Conservation (phyloP, 2,113 vertebrate species). For the Spea bombifrons region DNA sequence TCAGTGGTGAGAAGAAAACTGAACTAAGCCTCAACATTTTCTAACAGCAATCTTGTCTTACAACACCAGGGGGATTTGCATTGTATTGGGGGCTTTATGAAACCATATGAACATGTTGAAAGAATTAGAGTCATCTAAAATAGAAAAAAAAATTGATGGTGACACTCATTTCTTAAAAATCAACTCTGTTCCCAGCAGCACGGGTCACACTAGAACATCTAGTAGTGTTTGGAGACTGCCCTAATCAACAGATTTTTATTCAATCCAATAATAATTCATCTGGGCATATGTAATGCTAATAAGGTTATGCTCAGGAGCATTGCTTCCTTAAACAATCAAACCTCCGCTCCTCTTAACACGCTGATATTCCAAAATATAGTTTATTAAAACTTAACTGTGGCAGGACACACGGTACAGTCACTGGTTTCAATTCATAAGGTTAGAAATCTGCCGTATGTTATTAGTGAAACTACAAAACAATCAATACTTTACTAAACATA, state of each 20-base stretch:
- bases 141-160: constrained; percentile 74
- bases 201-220: constrained; percentile 5
- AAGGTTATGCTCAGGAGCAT: constrained; percentile 37
- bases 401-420: constrained; percentile 17
- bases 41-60: constrained; percentile 85
- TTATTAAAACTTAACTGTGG: constrained; percentile 17
- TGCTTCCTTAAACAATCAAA: constrained; percentile 38
- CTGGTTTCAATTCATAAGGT: constrained; percentile 23
- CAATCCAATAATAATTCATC: constrained; percentile 37
- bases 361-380: constrained; percentile 22
- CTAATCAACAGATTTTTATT: constrained; percentile 52
- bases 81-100: constrained; percentile 76
- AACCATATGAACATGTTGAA: constrained; percentile 80
- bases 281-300: background rate
- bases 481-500: constrained; percentile 23
- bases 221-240: background rate
- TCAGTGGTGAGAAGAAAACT: constrained; percentile 71
- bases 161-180: constrained; percentile 72
- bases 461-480: constrained; percentile 27
- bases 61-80: constrained; percentile 80
- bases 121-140: constrained; percentile 78
- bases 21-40: constrained; percentile 80
- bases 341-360: constrained; percentile 27
- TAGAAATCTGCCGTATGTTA: constrained; percentile 38
- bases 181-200: constrained; percentile 60